Evolutionary conservation across 53 echinoderm and acorn worm genomes (phyloP), one percentile per base, ranked within the genome.

Genomic region (Mesocentrotus franciscanus): DNA sequence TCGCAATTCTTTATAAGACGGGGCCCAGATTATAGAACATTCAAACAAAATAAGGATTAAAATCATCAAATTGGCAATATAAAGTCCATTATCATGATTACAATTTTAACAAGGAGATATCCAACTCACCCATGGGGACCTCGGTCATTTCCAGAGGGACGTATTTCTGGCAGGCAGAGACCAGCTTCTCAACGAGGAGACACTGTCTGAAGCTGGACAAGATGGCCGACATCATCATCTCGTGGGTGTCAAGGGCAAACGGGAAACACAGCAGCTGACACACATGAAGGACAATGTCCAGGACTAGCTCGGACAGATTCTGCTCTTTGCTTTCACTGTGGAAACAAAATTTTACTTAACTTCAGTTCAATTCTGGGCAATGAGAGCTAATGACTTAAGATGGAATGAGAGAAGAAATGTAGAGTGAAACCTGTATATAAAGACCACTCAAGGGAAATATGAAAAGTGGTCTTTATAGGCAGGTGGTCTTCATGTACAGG

Each of bases 231-330:
- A 99, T 42, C 85, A 99, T 91, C 89, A 96, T 95, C 71, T 97
- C 95, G 32, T 98, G 98, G 13, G 97, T 96, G 91, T 99, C 99
- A 90, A 99, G 85, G 34, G 99, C 99, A 94, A 98, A 99, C 9
- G 99, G 99, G 83, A 99, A 99, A 56, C 99, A 99, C 58, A 98
- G 95, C 4, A 98, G 95, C 95, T 98, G 99, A 15, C 97, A 97
- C 16, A 98, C 97, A 20, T 96, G 96, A 0, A 97, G 93, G 56
- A 99, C 66, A 59, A 99, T 92, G 94, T 98, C 97, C 1, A 96
- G 61, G 56, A 97, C 96, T 85, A 99, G 96, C 57, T 97, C 97
- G 1, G 79, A 85, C 18, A 94, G 33, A 71, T 94, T 94, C 87
- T 94, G 95, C 87, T 94, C 95, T 55, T 85, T 66, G 71, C 95